Conservation (phyloP, 2,797 vertebrate genomes). For the Lacerta agilis region DNA sequence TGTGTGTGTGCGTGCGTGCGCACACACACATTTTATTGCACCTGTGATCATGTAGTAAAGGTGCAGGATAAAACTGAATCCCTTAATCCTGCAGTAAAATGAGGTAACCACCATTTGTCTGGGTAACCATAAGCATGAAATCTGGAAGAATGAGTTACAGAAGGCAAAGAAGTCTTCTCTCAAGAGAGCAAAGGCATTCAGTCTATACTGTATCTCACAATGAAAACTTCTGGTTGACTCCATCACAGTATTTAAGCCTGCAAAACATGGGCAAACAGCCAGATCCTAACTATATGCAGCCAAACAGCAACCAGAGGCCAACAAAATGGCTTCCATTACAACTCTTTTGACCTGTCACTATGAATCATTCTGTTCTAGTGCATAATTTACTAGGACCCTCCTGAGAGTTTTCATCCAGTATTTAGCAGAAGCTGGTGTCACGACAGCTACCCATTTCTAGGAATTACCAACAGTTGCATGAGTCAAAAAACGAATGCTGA, state of each 20-base stretch:
- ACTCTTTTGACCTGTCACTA: neutral
- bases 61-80: neutral
- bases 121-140: neutral
- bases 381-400: conserved; percentile 8
- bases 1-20: too few relatives aligned
- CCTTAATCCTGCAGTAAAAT: neutral
- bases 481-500: conserved; percentile 5
- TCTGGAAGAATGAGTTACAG: neutral
- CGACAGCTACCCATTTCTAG: neutral
- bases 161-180: neutral
- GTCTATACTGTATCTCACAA: neutral
- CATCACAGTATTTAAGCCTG: neutral
- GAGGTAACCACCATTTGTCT: neutral
- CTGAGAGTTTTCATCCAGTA: neutral
- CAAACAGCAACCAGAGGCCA: neutral
- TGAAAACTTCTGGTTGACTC: neutral
- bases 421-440: conserved; percentile 3
- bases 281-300: neutral
- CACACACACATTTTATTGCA: neutral
- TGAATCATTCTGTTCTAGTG: conserved; percentile 16
- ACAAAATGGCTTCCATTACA: neutral
- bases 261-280: neutral
- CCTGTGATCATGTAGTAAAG: neutral
- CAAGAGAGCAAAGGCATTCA: neutral
- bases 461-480: neutral